Conservation (phyloP, 2,797 vertebrate genomes). For the Cirrhinus mrigala region DNA sequence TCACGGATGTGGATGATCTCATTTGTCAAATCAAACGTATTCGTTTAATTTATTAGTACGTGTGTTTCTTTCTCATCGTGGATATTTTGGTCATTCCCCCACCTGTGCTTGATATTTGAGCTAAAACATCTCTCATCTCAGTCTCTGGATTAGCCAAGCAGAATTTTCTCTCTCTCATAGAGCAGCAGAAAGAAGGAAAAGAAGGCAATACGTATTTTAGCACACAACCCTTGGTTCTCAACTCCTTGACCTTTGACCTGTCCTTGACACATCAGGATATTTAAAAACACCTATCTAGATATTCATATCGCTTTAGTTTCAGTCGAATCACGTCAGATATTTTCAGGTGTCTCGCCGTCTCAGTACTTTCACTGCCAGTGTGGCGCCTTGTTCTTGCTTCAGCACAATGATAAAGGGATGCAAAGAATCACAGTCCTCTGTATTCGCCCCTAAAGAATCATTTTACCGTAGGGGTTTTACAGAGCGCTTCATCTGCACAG, state of each 20-base stretch:
- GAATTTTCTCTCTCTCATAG: slow-evolving; percentile 45
- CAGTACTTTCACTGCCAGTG: slow-evolving; percentile 59
- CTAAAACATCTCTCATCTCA: slow-evolving; percentile 44
- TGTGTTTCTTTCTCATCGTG: not conserved
- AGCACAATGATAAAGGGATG: slow-evolving; percentile 64
- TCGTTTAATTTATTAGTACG: slow-evolving; percentile 36
- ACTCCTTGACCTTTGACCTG: not conserved
- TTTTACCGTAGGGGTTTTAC: slow-evolving; percentile 53
- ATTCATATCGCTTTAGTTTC: not conserved
- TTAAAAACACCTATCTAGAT: not conserved
- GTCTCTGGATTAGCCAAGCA: slow-evolving; percentile 24
- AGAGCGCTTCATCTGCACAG: slow-evolving; percentile 54
- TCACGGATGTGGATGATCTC: slow-evolving; percentile 39
- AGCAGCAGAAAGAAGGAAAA: slow-evolving; percentile 45
- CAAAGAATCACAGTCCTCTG: slow-evolving; percentile 64
- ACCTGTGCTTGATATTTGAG: slow-evolving; percentile 63
- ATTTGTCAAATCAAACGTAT: not conserved
- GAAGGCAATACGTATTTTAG: slow-evolving; percentile 57
- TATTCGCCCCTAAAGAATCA: slow-evolving; percentile 57
- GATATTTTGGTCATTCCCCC: slow-evolving; percentile 15
- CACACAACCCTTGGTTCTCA: slow-evolving; percentile 35
- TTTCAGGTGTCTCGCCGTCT: slow-evolving; percentile 11
- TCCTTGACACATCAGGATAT: slow-evolving; percentile 1
- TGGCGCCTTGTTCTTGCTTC: slow-evolving; percentile 62
- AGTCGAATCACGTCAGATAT: not conserved